phyloP scores from a whole-genome alignment of 2,888 invertebrate genomes.

The Athalia circularis region DNA sequence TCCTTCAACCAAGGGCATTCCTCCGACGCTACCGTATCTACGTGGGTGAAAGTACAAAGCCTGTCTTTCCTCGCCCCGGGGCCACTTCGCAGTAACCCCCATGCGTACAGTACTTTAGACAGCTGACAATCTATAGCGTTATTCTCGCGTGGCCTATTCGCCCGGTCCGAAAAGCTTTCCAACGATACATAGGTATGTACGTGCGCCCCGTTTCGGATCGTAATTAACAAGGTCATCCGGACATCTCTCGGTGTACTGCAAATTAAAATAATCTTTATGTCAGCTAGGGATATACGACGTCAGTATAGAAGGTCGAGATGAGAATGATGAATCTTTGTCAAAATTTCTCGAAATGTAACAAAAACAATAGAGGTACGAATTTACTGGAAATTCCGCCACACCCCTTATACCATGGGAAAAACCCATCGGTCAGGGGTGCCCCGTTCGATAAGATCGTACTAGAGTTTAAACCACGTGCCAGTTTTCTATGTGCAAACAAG shows the following conservation, averaged over 20 bases:
- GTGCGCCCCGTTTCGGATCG: neutral
- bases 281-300: too few species aligned
- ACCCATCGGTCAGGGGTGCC: neutral
- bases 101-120: slow-evolving; percentile 24
- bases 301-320: too few species aligned
- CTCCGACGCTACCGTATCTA: neutral
- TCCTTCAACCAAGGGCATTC: slow-evolving; percentile 5
- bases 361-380: neutral
- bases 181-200: neutral
- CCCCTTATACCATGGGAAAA: slow-evolving; percentile 8
- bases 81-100: slow-evolving; percentile 12
- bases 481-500: slow-evolving; percentile 4
- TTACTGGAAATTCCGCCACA: slow-evolving; percentile 25
- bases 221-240: neutral
- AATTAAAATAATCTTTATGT: too few species aligned
- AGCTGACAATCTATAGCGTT: slow-evolving; percentile 23
- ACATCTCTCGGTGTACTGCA: too few species aligned
- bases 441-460: slow-evolving; percentile 9
- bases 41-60: slow-evolving; percentile 2
- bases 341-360: too few species aligned
- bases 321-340: too few species aligned
- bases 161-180: slow-evolving; percentile 7
- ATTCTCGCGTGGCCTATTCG: slow-evolving; percentile 2
- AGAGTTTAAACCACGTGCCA: slow-evolving; percentile 6
- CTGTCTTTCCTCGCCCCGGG: neutral